A percentile compares a stretch with the other conserved stretches of the same genome.
Conservation (phyloP, 2,113 vertebrate species). For the Raja brachyura region DNA sequence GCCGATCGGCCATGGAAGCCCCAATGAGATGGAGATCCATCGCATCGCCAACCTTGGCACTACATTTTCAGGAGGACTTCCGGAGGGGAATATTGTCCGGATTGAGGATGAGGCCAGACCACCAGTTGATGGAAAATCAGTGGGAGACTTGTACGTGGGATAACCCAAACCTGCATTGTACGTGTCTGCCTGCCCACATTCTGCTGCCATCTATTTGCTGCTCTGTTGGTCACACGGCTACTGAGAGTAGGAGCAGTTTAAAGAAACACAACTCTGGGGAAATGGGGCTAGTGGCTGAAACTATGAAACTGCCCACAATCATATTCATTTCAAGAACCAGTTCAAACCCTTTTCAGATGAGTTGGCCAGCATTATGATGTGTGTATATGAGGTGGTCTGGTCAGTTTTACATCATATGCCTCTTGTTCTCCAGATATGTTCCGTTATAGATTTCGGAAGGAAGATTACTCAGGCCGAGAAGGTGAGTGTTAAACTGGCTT, state of each 20-base stretch:
- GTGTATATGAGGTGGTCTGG: background rate
- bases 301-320: background rate
- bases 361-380: background rate
- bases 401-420: background rate
- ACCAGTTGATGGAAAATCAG: too few species aligned
- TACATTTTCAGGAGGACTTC: too few species aligned
- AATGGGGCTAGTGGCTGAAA: too few species aligned
- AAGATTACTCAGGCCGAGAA: constrained; percentile 85
- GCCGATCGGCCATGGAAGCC: too few species aligned
- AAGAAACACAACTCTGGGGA: background rate
- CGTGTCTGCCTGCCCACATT: background rate
- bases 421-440: constrained; percentile 75
- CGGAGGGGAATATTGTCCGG: too few species aligned
- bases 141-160: too few species aligned
- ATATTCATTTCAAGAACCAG: background rate
- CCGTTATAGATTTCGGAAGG: constrained; percentile 86
- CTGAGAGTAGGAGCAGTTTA: background rate
- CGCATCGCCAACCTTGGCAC: too few species aligned
- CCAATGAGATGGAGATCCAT: too few species aligned
- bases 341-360: background rate
- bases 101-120: too few species aligned
- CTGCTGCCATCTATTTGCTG: background rate
- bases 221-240: background rate
- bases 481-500: constrained; percentile 57
- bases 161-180: background rate